Percentiles rank a stretch among this genome's conserved stretches.
These are phyloP conservation scores for Hirtodrosophila confusa DNA, from an alignment of 2,888 invertebrate genomes.

Conservation along the genomic window DNA sequence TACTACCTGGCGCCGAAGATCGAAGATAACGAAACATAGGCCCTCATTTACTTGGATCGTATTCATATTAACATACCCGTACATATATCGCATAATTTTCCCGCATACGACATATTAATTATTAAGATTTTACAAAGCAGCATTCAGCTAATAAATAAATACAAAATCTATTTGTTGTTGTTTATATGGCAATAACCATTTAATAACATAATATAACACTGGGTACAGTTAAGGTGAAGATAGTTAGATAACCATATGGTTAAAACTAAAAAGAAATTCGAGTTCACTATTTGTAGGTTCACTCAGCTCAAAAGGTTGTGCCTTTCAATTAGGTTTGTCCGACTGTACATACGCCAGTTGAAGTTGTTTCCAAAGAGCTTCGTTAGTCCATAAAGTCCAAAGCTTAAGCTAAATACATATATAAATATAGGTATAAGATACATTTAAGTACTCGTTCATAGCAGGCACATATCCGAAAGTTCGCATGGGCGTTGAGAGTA, in stretches of 20 bases:
- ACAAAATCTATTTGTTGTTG: not conserved
- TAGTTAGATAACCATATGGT: slow-evolving; percentile 6
- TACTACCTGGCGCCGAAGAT: slow-evolving; percentile 99
- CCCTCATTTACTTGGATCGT: slow-evolving; percentile 16
- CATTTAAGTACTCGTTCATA: slow-evolving; percentile 44
- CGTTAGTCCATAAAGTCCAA: slow-evolving; percentile 16
- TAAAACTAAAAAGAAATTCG: slow-evolving; percentile 15
- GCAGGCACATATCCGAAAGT: slow-evolving; percentile 61
- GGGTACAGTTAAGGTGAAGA: slow-evolving; percentile 24
- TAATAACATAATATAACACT: slow-evolving; percentile 53
- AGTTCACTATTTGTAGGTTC: not conserved
- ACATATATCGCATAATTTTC: slow-evolving; percentile 40
- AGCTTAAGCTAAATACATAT: slow-evolving; percentile 18
- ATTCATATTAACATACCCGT: slow-evolving; percentile 32
- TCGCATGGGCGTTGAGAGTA: slow-evolving; percentile 36
- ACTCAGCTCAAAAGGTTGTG: not conserved
- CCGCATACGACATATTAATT: slow-evolving; percentile 43
- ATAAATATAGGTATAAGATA: slow-evolving; percentile 29
- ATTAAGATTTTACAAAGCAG: slow-evolving; percentile 47
- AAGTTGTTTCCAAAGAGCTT: slow-evolving; percentile 12
- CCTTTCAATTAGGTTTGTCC: slow-evolving; percentile 1
- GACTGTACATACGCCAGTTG: slow-evolving; percentile 16
- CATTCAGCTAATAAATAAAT: slow-evolving; percentile 55
- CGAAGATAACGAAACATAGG: slow-evolving; percentile 95
- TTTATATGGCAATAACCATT: slow-evolving; percentile 57